Base-by-base conservation (phyloP, 2,113 vertebrate genomes). In the Blennius ocellaris region DNA sequence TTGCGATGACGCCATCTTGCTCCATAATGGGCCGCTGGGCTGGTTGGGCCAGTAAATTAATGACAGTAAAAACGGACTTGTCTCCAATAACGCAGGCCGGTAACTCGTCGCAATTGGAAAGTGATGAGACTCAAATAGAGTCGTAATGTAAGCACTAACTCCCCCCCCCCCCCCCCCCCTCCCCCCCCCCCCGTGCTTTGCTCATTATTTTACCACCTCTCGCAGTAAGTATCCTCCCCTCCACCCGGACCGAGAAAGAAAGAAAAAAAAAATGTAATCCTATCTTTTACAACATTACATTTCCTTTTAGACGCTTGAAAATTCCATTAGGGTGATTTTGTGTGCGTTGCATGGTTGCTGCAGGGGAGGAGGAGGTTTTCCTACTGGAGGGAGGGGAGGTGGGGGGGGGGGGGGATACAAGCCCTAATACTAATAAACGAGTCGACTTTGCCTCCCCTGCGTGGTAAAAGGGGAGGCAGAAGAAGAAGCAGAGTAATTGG, bases 401-500 rank as follows among this genome's bases (percentile, higher is more conserved):
- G 40, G 56, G 41, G 54, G 67, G 36, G 47, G 64, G 41, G 78
- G 81, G 87, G 65, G 2, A 30, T 30, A 74, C 88, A 75, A 86
- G 65, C 62, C 53, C 70, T 82, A 82, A 83, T 87, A 82, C 87
- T 92, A 94, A 90, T 91, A 90, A 94, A 90, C 68, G 52, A 87
- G 86, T 82, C 17, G 67, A 90, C 88, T 93, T 81, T 82, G 53
- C 69, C 75, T 86, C 62, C 78, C 67, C 61, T 80, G 80, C 86
- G 85, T 88, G 77, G 16, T 39, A 82, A 85, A 88, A 90, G 68
- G 74, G 75, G 69, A 78, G 78, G 53, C 68, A 80, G 77, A 43
- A 79, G 77, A 43, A 72, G 85, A 82, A 82, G 82, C 47, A 66
- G 82, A 84, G 77, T 92, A 91, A 93, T 93, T 92, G 93, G 90